Evolutionary conservation across 1,140 invertebrate species (phyloP).

Genomic region (Orussus abietinus): DNA sequence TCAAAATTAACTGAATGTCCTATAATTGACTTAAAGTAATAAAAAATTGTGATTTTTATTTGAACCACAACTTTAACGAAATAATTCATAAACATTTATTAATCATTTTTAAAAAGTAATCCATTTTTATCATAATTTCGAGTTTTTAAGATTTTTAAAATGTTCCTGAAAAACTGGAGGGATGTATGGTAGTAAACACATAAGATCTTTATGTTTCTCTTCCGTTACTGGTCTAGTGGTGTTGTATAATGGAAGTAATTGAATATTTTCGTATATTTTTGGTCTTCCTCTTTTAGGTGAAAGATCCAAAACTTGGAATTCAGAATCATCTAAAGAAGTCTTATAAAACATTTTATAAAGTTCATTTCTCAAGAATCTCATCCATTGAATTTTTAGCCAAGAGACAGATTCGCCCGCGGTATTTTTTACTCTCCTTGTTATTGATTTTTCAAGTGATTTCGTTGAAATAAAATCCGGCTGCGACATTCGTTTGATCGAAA

Average conservation of each 20-base stretch:
- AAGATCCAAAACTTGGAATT: constrained; percentile 25
- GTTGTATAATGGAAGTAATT: constrained; percentile 22
- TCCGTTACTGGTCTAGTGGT: constrained; percentile 23
- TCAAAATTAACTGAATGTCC: no score
- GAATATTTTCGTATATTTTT: constrained; percentile 21
- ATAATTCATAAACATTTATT: no score
- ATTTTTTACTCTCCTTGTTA: constrained; percentile 10
- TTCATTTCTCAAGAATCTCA: constrained; percentile 21
- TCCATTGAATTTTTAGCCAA: constrained; percentile 22
- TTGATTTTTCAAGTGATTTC: constrained; percentile 3
- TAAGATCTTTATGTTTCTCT: constrained; percentile 20
- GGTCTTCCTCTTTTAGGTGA: constrained; percentile 19
- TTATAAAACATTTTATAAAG: constrained; percentile 18
- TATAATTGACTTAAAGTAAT: no score
- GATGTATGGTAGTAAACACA: constrained; percentile 15
- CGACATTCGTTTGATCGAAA: constrained; percentile 11
- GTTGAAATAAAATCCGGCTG: constrained; percentile 12
- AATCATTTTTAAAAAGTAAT: no score
- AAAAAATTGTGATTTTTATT: no score
- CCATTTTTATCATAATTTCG: constrained; percentile 1
- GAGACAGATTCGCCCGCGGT: constrained; percentile 12
- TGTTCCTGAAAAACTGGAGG: constrained; percentile 15
- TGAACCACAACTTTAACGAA: no score
- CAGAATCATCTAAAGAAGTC: constrained; percentile 22
- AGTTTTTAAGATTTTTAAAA: constrained; percentile 11